Evolutionary conservation across 2,797 vertebrate species (phyloP), one percentile per base, ranked within the genome.

Genomic region (Gephyroberyx darwinii): DNA sequence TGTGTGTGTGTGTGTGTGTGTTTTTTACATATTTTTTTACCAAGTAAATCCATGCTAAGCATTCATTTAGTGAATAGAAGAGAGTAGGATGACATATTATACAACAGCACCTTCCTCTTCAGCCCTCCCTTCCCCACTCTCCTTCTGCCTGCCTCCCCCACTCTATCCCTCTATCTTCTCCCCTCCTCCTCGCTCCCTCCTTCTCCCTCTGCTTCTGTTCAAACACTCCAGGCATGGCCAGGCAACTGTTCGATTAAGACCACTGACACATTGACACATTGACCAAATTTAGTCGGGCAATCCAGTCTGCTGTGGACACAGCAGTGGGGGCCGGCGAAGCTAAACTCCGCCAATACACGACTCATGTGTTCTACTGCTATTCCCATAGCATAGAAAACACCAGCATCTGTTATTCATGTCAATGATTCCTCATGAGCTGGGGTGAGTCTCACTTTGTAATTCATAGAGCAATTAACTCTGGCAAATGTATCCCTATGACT

Each of bases 251-350:
- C 37, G 61, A 71, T 61, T 65, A 69, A 65, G 60, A 70, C 30
- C 41, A 52, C 47, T 69, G 63, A 75, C 41, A 60, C 35, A 45
- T 31, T 43, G 33, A 60, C 74, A 69, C 63, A 54, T 33, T 8
- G 2, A 69, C 74, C 75, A 86, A 76, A 84, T 81, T 65, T 71
- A 65, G 57, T 60, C 68, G 71, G 60, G 77, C 72, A 83, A 76
- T 87, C 73, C 45, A 81, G 80, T 33, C 69, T 70, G 71, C 74
- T 77, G 26, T 26, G 67, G 65, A 77, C 51, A 58, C 2, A 39
- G 65, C 47, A 52, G 61, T 47, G 26, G 37, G n/a, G 66, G 3
- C 53, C 74, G 74, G 65, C 51, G 72, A 65, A 48, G 71, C 72
- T 63, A 57, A 63, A 57, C 35, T 41, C 53, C 43, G 80, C 70